Evolutionary conservation across 2,113 vertebrate genomes (phyloP), one percentile per base, ranked within the genome.

Genomic region (Eudorcas thomsonii): DNA sequence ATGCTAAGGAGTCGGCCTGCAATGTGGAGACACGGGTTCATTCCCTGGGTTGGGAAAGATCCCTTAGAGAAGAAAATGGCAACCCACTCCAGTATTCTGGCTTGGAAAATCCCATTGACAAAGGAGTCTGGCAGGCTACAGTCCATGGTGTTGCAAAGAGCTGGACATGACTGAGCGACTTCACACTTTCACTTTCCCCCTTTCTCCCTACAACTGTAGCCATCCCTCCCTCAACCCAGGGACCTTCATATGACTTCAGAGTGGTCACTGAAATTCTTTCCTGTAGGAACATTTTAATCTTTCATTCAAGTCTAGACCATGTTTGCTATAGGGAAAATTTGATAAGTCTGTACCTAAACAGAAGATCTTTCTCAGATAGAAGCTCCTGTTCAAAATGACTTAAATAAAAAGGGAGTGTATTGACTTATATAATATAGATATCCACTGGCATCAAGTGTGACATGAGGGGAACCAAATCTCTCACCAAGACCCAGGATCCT

Each of bases 331-430:
- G 54, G 57, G 57, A 82, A 67, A 57, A 88, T 88, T 57, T 43
- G 30, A 8, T 83, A 78, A 43, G 11, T 57, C 28, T 91, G 5
- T 74, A 50, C 10, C 26, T 59, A 39, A 86, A 86, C 5, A 82
- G 57, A 80, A 85, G 55, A 83, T 30, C 28, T 55, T 95, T 91
- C 50, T 74, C 81, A 90, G 28, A 26, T 90, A 28, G 36, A 83
- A 62, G 15, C 8, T 55, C 15, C 36, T 48, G 3, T 88, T 52
- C 33, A 90, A 87, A 28, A 14, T 45, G 36, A 30, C 16, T 91
- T 91, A 43, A 74, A 59, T 59, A 87, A 88, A 84, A 86, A 77
- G 5, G 13, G 25, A 67, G 59, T 97, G 43, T 36, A 82, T 26
- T 57, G 8, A n/a, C 67, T 48, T 36, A 17, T 88, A 16, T 45